Conservation (phyloP, 1,140 invertebrate genomes). For the Hirudo medicinalis region DNA sequence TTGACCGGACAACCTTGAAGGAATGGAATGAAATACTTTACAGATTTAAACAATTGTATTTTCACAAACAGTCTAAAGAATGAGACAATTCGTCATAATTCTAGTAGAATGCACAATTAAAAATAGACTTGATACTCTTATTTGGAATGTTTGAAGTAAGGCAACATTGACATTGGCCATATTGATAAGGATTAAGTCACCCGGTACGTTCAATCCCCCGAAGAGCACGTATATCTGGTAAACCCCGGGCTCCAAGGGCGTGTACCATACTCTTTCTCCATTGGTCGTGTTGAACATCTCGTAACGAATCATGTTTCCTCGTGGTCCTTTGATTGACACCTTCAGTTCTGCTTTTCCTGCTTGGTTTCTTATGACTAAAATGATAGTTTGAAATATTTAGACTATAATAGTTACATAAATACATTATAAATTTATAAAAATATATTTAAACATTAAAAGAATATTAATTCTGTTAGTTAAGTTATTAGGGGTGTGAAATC, state of each 20-base stretch:
- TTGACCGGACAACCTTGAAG: slow-evolving; percentile 31
- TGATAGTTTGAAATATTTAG: background rate
- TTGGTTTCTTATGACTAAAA: slow-evolving; percentile 63
- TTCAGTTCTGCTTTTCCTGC: slow-evolving; percentile 80
- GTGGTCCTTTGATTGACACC: slow-evolving; percentile 70
- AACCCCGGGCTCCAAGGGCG: slow-evolving; percentile 70
- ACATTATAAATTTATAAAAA: too few relatives aligned
- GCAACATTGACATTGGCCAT: too few relatives aligned
- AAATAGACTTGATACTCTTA: too few relatives aligned
- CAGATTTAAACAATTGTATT: too few relatives aligned
- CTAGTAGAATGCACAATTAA: too few relatives aligned
- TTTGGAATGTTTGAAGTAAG: too few relatives aligned
- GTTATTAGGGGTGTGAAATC: too few relatives aligned
- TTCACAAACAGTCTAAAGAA: too few relatives aligned
- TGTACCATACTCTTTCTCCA: slow-evolving; percentile 63
- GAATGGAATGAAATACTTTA: slow-evolving; percentile 15
- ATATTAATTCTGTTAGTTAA: too few relatives aligned
- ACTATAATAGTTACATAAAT: too few relatives aligned
- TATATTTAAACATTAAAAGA: slow-evolving; percentile 1
- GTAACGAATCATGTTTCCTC: slow-evolving; percentile 69
- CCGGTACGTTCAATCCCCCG: slow-evolving; percentile 56
- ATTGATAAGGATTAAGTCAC: slow-evolving; percentile 20
- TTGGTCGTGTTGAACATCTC: slow-evolving; percentile 61
- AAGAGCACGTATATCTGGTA: slow-evolving; percentile 76
- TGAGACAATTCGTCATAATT: too few relatives aligned